phyloP scores from a whole-genome alignment of 2,113 vertebrate genomes.

The Struthidea cinerea region DNA sequence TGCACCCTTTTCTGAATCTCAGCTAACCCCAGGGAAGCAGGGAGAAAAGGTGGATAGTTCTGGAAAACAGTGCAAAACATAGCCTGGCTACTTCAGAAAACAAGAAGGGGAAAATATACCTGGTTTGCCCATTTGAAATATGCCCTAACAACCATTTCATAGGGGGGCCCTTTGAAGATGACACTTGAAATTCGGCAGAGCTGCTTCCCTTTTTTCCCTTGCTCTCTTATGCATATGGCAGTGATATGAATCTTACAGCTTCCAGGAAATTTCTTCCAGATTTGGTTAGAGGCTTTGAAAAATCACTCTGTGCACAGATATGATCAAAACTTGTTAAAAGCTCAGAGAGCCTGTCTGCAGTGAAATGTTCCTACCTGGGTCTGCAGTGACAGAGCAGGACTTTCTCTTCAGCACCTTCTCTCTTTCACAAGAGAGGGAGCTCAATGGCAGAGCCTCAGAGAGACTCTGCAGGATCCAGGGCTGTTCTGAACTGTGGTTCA shows the following conservation, averaged over 20 bases:
- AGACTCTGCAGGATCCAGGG: not conserved
- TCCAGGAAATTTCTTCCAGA: not conserved
- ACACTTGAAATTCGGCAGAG: not conserved
- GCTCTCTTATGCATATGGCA: not conserved
- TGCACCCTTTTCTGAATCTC: not conserved
- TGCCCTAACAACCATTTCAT: not conserved
- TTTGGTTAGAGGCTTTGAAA: not conserved
- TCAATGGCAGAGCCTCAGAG: not conserved
- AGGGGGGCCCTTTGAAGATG: not conserved
- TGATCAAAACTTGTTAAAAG: not conserved
- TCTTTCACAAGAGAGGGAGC: not conserved
- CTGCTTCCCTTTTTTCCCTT: not conserved
- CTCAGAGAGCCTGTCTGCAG: not conserved
- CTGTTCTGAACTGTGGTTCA: not conserved
- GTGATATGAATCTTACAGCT: not conserved
- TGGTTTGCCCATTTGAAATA: not conserved
- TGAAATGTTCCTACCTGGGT: not conserved
- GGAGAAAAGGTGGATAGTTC: not conserved
- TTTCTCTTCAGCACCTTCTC: not conserved
- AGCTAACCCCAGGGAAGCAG: rapidly evolving
- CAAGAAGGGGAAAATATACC: not conserved
- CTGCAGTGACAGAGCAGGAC: not conserved
- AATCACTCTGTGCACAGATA: not conserved
- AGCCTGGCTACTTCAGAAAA: not conserved
- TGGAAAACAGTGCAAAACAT: not conserved